Evolutionary conservation across 2,888 invertebrate genomes (phyloP), one percentile per base, ranked within the genome.

Genomic region (Endotricha flammealis): DNA sequence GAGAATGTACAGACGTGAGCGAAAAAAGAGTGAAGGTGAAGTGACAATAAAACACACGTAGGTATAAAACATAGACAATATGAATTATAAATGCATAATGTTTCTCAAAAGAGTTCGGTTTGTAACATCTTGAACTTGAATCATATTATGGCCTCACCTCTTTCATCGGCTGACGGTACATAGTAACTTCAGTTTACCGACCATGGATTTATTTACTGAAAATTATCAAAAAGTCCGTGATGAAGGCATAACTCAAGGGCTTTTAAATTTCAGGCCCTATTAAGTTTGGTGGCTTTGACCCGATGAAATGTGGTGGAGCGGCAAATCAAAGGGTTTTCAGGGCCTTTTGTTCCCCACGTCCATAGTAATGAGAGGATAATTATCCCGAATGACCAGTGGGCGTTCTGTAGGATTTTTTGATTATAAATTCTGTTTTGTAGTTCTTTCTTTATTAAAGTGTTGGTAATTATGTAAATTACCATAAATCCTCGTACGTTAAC

Each of bases 281-380:
- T 81, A 71, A 68, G 70, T 71, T 69, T 64, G 53, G 57, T 61
- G 57, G 67, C 72, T 76, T 68, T 74, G 75, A 76, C 73, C 74
- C 75, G 64, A 59, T 61, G 64, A 77, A 79, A 79, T 67, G 75
- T 73, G 77, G 50, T 76, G 71, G 67, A 75, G 77, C 78, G 83
- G 85, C 79, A 83, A 76, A 74, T 79, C 85, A 85, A 85, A 85
- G 82, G 80, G 60, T 67, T 73, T 78, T 75, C 71, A 61, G 64
- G 69, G 69, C 59, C 60, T 69, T 67, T 70, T 75, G 72, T 71
- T 66, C 75, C 66, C 55, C 62, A 60, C 48, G 59, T 58, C 62
- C 57, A 63, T 63, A 69, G 68, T 67, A 66, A 67, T 64, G 66
- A 61, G 51, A 62, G 68, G 68, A 64, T 71, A 71, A 75, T 73